Percentiles rank a stretch among this genome's conserved stretches.
Evolutionary conservation across 2,797 vertebrate species (phyloP).

Genomic region (Telmatherina bonti): DNA sequence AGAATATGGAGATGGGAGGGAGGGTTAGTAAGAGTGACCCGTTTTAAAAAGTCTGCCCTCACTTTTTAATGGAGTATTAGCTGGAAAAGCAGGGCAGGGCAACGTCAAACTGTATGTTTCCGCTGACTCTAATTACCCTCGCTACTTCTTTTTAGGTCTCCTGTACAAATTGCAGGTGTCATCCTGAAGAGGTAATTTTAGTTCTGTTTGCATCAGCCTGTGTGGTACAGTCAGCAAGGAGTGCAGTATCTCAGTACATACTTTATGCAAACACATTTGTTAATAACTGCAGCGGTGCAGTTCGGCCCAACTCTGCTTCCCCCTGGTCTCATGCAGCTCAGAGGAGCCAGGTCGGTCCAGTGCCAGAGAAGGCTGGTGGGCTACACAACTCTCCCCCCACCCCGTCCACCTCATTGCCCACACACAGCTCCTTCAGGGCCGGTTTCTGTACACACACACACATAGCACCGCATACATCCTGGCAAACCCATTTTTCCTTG

Average conservation of each 20-base stretch:
- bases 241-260: conserved; percentile 63
- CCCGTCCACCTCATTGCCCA: conserved; percentile 70
- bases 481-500: conserved; percentile 77
- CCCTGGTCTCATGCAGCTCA: conserved; percentile 61
- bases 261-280: conserved; percentile 57
- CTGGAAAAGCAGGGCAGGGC: conserved; percentile 80
- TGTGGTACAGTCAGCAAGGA: conserved; percentile 74
- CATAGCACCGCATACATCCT: conserved; percentile 68
- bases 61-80: conserved; percentile 80
- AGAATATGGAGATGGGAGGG: conserved; percentile 58
- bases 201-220: conserved; percentile 76
- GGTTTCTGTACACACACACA: conserved; percentile 37
- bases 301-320: conserved; percentile 47
- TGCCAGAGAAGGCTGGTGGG: conserved; percentile 69
- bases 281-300: conserved; percentile 44
- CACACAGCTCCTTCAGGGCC: conserved; percentile 61
- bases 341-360: conserved; percentile 65
- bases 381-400: conserved; percentile 48
- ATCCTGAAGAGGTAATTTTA: conserved; percentile 79
- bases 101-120: conserved; percentile 78
- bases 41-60: conserved; percentile 82
- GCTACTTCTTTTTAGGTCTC: conserved; percentile 74
- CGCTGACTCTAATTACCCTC: conserved; percentile 82
- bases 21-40: conserved; percentile 77
- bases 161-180: conserved; percentile 83